Evolutionary conservation across 1,140 invertebrate genomes (phyloP).

Genomic region (Diachasmimorpha longicaudata): DNA sequence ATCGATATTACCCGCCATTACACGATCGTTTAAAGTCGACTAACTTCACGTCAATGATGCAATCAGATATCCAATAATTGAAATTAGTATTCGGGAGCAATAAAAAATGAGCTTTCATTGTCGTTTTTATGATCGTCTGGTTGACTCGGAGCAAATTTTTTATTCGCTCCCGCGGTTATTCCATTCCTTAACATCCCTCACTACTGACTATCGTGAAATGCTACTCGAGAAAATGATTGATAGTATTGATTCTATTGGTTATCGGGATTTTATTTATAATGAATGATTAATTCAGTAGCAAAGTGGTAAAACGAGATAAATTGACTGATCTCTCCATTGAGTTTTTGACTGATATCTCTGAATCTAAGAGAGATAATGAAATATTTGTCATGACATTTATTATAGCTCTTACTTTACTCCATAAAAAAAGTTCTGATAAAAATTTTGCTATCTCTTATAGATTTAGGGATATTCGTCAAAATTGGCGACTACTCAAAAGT

Average conservation of each 20-base stretch:
- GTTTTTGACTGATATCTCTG: too few relatives aligned
- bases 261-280: too few relatives aligned
- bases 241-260: background rate
- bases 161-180: background rate
- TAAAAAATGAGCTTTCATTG: background rate
- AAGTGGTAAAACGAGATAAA: too few relatives aligned
- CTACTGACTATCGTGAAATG: background rate
- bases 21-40: slow-evolving; percentile 14
- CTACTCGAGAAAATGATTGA: background rate
- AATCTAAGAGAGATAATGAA: too few relatives aligned
- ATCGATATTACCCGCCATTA: slow-evolving; percentile 16
- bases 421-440: too few relatives aligned
- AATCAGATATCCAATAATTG: slow-evolving; percentile 2
- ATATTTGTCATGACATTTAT: too few relatives aligned
- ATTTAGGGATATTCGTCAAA: too few relatives aligned
- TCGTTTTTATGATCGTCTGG: background rate
- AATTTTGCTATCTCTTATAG: too few relatives aligned
- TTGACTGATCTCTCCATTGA: too few relatives aligned
- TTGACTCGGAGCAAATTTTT: background rate
- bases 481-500: too few relatives aligned
- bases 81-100: background rate
- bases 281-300: too few relatives aligned
- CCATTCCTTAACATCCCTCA: background rate
- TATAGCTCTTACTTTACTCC: too few relatives aligned
- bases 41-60: slow-evolving; percentile 2